Evolutionary conservation across 2,113 vertebrate genomes (phyloP), one percentile per base, ranked within the genome.

Genomic region (Burhinus bistriatus): DNA sequence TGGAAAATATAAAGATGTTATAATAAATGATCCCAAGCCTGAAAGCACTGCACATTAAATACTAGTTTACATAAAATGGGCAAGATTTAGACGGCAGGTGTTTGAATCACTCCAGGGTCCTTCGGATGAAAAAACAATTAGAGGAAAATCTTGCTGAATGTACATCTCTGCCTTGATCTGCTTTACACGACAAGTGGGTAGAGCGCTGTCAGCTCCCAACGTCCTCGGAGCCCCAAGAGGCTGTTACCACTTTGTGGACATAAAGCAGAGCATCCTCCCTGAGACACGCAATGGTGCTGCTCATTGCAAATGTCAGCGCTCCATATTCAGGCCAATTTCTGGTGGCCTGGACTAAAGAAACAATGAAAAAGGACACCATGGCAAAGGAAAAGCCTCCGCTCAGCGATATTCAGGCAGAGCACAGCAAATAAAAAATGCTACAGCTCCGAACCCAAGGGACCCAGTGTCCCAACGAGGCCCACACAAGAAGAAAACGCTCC

Each of bases 121-220:
- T 29, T 4, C 6, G 44, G 83, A 66, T 70, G 19, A 66, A 81
- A 71, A 94, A 80, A 83, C 0, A 0, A 81, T 59, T 45, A 84
- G 32, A 92, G 25, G 19, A 54, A 61, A 71, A 87, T 40, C 84
- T 59, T 84, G 87, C 83, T 72, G 91, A 84, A 68, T 12, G 38
- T 6, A 44, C 1, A 0, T 34, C 22, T 68, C 80, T 91, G 61
- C 65, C 69, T 70, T 92, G 82, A 93, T 76, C 82, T 70, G 30
- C 83, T 83, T 70, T 62, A n/a, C 64, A 49, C 0, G 1, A 78
- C 23, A 78, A 18, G 36, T 3, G 84, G 73, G 81, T 36, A 42
- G 19, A 70, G 68, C 2, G 2, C 62, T 80, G 89, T 49, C 82
- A 72, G 51, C 72, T 86, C 58, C 34, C 0, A 0, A 9, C 0